phyloP scores from a whole-genome alignment of 1,140 invertebrate genomes.

The Drosophila biarmipes region DNA sequence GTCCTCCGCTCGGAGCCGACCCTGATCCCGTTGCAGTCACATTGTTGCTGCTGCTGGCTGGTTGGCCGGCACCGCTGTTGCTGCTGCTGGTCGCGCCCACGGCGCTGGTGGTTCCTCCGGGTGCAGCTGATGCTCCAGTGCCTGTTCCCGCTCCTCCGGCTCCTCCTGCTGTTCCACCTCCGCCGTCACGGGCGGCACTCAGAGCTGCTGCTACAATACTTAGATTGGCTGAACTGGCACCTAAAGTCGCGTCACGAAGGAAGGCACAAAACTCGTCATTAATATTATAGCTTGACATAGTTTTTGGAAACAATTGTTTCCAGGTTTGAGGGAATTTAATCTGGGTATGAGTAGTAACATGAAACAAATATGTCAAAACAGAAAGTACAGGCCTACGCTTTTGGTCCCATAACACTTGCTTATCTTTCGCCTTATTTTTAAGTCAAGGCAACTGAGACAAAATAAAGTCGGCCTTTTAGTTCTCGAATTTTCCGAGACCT shows the following conservation, averaged over 20 bases:
- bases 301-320: slow-evolving; percentile 6
- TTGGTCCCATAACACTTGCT: too few relatives aligned
- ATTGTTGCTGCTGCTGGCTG: slow-evolving; percentile 64
- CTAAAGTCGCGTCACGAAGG: slow-evolving; percentile 32
- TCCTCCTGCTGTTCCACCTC: slow-evolving; percentile 25
- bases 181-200: slow-evolving; percentile 62
- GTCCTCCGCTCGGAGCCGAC: slow-evolving; percentile 30
- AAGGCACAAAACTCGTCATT: slow-evolving; percentile 18
- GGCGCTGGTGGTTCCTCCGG: slow-evolving; percentile 55
- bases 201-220: slow-evolving; percentile 70
- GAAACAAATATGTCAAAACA: slow-evolving; percentile 17
- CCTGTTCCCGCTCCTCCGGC: slow-evolving; percentile 11
- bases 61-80: slow-evolving; percentile 56
- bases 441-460: too few relatives aligned
- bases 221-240: slow-evolving; percentile 66
- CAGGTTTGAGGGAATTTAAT: slow-evolving; percentile 3
- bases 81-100: slow-evolving; percentile 67
- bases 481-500: too few relatives aligned
- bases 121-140: slow-evolving; percentile 23
- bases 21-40: slow-evolving; percentile 33
- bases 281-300: slow-evolving; percentile 35
- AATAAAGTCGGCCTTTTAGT: too few relatives aligned
- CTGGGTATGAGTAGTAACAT: slow-evolving; percentile 13
- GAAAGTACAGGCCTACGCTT: slow-evolving; percentile 6
- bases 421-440: too few relatives aligned